Evolutionary conservation across 2,113 vertebrate species (phyloP), one percentile per base, ranked within the genome.

Genomic region (Scalopus aquaticus): DNA sequence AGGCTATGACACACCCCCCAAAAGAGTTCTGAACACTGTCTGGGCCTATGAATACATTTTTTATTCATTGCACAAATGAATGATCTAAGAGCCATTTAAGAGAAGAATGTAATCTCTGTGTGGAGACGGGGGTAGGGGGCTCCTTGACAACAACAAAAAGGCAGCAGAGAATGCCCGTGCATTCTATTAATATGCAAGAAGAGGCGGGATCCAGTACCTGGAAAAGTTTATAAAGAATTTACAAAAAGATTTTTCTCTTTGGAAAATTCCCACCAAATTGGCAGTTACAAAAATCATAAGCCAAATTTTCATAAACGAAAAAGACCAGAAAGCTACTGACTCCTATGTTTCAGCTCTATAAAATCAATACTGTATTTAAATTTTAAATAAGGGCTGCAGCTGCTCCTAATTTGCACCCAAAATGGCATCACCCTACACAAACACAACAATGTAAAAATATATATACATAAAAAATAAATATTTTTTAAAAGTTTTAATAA

Each of bases 71-170:
- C 72, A 95, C 94, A 91, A 92, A 96, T 97, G 95, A 98, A 97
- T 96, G 95, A 96, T 96, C 94, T 97, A 97, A 97, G 94, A 95
- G 54, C 81, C 92, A 94, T 91, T 97, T 97, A 97, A 97, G 97
- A 97, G 92, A 98, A 98, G 95, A 97, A 97, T 97, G 96, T 97
- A 98, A 98, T 97, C 97, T 90, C 91, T 98, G 72, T 97, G 90
- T 97, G 88, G 97, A 97, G 88, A 97, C 90, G 72, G 94, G 79
- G 54, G 5, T 17, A 83, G 79, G 85, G 0, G 88, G 97, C 98
- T 97, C 98, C 98, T 88, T 98, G 97, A 98, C 97, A 98, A 98
- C 97, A 97, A 88, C 70, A 96, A 73, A 97, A 98, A 97, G 97
- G 32, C 91, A 98, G 88, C 91, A 94, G 60, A 78, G 96, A 97